Percentiles rank a stretch among this genome's conserved stretches.
phyloP scores from a whole-genome alignment of 2,888 invertebrate genomes.

The Sphecodes monilicornis region DNA sequence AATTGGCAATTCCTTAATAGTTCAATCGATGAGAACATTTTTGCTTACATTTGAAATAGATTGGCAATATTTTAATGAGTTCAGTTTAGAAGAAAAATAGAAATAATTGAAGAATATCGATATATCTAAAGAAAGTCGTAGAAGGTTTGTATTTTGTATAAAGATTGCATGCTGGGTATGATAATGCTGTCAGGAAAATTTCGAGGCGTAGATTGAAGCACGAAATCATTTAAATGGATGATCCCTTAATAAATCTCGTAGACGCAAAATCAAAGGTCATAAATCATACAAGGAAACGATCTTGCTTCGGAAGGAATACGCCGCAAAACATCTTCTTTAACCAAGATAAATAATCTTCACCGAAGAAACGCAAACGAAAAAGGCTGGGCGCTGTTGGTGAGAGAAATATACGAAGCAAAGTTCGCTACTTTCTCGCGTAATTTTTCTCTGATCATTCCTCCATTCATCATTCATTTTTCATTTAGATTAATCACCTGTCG shows the following conservation, averaged over 20 bases:
- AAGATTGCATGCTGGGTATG: background rate
- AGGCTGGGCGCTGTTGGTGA: background rate
- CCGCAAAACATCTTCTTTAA: conserved; percentile 8
- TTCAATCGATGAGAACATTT: background rate
- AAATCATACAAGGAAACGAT: background rate
- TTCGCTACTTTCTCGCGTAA: conserved; percentile 18
- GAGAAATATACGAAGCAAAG: conserved; percentile 2
- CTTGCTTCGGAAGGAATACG: background rate
- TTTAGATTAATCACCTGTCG: conserved; percentile 39
- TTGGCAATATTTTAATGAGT: background rate
- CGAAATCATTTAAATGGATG: conserved; percentile 4
- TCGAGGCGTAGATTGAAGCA: background rate
- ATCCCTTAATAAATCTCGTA: background rate
- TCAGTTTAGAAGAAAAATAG: background rate
- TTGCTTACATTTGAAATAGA: background rate
- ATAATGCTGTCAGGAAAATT: background rate
- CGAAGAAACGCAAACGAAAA: background rate
- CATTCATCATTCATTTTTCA: conserved; percentile 22
- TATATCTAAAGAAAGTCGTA: background rate
- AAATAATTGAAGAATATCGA: background rate
- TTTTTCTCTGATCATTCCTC: conserved; percentile 13
- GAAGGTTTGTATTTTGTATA: background rate
- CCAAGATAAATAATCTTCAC: conserved; percentile 1
- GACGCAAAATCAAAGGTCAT: background rate
- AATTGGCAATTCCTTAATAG: background rate